Percentiles rank a stretch among this genome's conserved stretches.
phyloP scores from a whole-genome alignment of 2,888 invertebrate genomes.

The Antheraea assamensis region DNA sequence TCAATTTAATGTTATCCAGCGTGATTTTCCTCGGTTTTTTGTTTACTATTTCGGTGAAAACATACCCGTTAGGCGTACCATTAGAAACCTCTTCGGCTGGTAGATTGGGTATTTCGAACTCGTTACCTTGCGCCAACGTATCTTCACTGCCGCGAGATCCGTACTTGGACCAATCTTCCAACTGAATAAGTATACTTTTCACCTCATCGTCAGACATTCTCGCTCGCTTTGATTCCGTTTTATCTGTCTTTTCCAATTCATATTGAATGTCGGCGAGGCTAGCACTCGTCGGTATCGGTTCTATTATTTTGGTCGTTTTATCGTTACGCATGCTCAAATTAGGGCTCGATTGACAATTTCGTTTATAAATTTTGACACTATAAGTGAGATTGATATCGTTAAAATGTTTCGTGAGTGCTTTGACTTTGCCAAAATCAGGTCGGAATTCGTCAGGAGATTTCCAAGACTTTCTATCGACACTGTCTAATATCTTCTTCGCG shows the following conservation, averaged over 20 bases:
- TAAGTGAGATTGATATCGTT: slow-evolving; percentile 76
- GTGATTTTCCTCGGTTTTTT: slow-evolving; percentile 76
- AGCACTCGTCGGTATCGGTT: slow-evolving; percentile 60
- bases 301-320: slow-evolving; percentile 44
- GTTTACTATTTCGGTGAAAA: slow-evolving; percentile 78
- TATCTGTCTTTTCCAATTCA: slow-evolving; percentile 63
- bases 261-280: slow-evolving; percentile 72
- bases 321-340: slow-evolving; percentile 64
- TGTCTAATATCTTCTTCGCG: slow-evolving; percentile 64
- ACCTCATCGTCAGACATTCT: slow-evolving; percentile 74
- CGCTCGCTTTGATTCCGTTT: slow-evolving; percentile 54
- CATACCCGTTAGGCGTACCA: slow-evolving; percentile 48
- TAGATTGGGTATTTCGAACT: slow-evolving; percentile 72
- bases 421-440: slow-evolving; percentile 86
- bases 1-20: slow-evolving; percentile 67
- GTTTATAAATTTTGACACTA: slow-evolving; percentile 68
- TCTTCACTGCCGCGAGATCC: slow-evolving; percentile 76
- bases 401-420: slow-evolving; percentile 87
- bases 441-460: slow-evolving; percentile 87
- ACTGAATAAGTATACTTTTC: slow-evolving; percentile 72
- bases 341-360: slow-evolving; percentile 75
- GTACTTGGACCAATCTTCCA: slow-evolving; percentile 76
- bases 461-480: slow-evolving; percentile 83
- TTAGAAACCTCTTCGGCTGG: slow-evolving; percentile 68
- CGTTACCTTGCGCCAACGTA: slow-evolving; percentile 73